Base-by-base conservation (phyloP, 2,888 invertebrate genomes). In the Callinectes sapidus region DNA sequence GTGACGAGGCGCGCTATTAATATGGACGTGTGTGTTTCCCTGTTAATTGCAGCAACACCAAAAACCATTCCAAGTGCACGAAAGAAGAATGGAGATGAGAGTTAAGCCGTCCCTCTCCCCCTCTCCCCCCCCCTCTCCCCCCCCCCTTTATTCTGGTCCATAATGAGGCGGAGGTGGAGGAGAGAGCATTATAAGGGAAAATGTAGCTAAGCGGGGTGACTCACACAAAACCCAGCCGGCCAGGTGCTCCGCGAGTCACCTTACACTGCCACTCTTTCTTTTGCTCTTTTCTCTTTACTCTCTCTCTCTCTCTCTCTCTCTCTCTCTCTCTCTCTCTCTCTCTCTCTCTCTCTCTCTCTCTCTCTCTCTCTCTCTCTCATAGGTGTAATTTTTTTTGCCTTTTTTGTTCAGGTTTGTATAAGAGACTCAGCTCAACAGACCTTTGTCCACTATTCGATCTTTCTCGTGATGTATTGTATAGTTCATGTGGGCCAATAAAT, bases 291-390 rank as follows among this genome's bases (percentile, higher is more conserved):
- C 55, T 18, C n/a, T 71, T n/a, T 71, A n/a, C n/a, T 71, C 55
- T n/a, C 54, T 54, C 88, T 88, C 88, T 88, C 48, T 48, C 48
- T 48, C 48, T 48, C 48, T 87, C 87, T 48, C 87, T 87, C 48
- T 42, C 87, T 87, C 48, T 87, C 87, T 48, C 87, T 87, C 39
- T 87, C 87, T 87, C 87, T 42, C 87, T 87, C 39, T 87, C 87
- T 87, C 87, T 87, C 48, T 48, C 48, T 87, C n/a, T n/a, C n/a
- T n/a, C n/a, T n/a, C n/a, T n/a, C n/a, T n/a, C n/a, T n/a, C n/a
- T n/a, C n/a, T n/a, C n/a, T n/a, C n/a, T n/a, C n/a, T n/a, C n/a
- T n/a, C n/a, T n/a, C n/a, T n/a, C n/a, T n/a, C n/a, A n/a, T n/a
- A n/a, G n/a, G n/a, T n/a, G n/a, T n/a, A n/a, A n/a, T 71, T 71